Conservation (phyloP, 2,113 vertebrate genomes). For the Orientallactaga bullata region DNA sequence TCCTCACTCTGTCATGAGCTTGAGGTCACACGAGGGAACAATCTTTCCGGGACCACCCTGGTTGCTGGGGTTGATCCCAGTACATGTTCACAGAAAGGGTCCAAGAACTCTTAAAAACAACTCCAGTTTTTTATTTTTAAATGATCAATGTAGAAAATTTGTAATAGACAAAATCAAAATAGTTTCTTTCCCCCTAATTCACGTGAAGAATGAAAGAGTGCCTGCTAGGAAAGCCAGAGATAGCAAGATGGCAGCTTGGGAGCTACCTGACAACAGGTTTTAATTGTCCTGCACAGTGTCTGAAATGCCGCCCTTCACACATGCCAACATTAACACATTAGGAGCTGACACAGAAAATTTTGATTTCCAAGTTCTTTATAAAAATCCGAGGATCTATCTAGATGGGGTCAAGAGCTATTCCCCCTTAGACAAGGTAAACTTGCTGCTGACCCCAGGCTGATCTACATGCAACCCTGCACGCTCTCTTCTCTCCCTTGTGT, state of each 20-base stretch:
- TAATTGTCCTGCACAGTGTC: background rate
- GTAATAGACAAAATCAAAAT: background rate
- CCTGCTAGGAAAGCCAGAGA: slow-evolving; percentile 48
- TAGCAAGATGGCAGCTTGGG: background rate
- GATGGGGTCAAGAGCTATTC: background rate
- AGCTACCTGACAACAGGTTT: background rate
- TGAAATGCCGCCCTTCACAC: slow-evolving; percentile 48
- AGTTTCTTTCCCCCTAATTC: background rate
- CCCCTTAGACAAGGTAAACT: background rate
- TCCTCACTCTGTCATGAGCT: background rate
- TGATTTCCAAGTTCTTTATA: slow-evolving; percentile 58
- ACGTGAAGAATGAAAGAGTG: background rate
- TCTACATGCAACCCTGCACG: background rate
- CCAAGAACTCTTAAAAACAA: slow-evolving; percentile 58
- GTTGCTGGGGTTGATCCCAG: slow-evolving; percentile 44
- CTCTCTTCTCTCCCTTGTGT: background rate
- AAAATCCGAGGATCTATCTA: slow-evolving; percentile 58
- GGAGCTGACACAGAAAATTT: slow-evolving; percentile 50
- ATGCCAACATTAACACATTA: slow-evolving; percentile 57
- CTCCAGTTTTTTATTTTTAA: background rate
- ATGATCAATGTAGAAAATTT: background rate
- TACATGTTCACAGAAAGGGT: slow-evolving; percentile 39
- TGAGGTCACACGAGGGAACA: slow-evolving; percentile 32
- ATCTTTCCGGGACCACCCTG: slow-evolving; percentile 33
- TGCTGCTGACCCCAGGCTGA: background rate